Percentiles rank a stretch among this genome's conserved stretches.
Evolutionary conservation across 2,797 vertebrate genomes (phyloP).

Genomic region (Okamejei kenojei): DNA sequence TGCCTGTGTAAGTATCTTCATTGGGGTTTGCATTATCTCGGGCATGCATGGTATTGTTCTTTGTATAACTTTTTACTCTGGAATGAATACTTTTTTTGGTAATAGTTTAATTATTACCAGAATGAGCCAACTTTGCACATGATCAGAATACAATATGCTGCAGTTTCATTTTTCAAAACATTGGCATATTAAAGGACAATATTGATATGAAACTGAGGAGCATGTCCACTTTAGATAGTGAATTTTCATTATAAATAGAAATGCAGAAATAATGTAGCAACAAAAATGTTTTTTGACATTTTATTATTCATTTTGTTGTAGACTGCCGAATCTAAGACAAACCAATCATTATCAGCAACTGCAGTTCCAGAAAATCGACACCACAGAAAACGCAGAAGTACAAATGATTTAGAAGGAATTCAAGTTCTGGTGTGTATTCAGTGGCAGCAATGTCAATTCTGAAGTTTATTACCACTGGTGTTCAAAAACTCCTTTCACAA

Average conservation of each 20-base stretch:
- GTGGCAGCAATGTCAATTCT: neutral
- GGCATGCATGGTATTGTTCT: neutral
- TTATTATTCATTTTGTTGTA: neutral
- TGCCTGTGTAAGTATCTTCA: neutral
- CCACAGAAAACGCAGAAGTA: neutral
- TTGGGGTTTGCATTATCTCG: neutral
- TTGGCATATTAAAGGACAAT: neutral
- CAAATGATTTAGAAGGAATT: neutral
- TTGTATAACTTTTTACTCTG: neutral
- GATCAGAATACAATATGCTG: neutral
- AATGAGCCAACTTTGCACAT: neutral
- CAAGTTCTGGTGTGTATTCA: slow-evolving; percentile 14
- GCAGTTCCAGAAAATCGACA: neutral
- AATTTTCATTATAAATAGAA: neutral
- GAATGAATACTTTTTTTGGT: neutral
- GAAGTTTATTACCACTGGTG: neutral
- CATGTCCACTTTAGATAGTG: neutral
- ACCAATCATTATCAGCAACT: neutral
- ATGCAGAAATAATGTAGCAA: too few species aligned
- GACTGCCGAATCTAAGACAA: neutral
- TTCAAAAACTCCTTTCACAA: neutral
- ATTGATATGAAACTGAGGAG: neutral
- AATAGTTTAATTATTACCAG: neutral
- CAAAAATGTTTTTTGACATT: neutral
- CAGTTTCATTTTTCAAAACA: neutral